Conservation (phyloP, 2,888 invertebrate genomes). For the Yponomeuta malinellus region DNA sequence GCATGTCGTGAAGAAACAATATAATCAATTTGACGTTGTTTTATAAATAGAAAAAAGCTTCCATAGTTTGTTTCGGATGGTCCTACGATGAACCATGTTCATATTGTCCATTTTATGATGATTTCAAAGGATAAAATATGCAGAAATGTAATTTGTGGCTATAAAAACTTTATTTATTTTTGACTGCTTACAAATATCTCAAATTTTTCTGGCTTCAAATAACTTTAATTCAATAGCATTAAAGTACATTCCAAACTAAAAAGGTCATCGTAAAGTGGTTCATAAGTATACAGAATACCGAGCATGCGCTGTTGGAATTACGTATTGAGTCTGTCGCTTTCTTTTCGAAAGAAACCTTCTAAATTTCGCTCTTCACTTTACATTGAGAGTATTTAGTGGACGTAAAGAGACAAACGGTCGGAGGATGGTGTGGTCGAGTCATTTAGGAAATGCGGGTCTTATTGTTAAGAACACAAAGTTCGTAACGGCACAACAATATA, state of each 20-base stretch:
- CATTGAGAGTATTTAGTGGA: conserved; percentile 13
- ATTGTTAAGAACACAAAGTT: conserved; percentile 29
- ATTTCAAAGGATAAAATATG: neutral
- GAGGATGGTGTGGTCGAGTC: conserved; percentile 66
- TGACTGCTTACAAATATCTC: neutral
- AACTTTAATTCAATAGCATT: neutral
- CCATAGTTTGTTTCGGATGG: conserved; percentile 10
- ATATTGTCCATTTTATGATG: conserved; percentile 4
- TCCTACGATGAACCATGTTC: neutral
- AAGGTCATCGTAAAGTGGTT: neutral
- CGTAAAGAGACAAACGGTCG: conserved; percentile 54
- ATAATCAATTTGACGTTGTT: conserved; percentile 27
- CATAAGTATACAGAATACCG: conserved; percentile 8
- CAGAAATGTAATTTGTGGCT: neutral
- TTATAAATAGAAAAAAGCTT: conserved; percentile 11
- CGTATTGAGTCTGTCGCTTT: conserved; percentile 14
- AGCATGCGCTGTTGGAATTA: conserved; percentile 15
- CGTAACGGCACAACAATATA: neutral
- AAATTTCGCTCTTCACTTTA: conserved; percentile 8
- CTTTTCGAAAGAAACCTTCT: conserved; percentile 11
- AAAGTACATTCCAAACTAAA: neutral
- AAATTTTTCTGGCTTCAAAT: neutral
- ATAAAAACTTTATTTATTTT: neutral
- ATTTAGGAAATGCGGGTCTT: neutral
- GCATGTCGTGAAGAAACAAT: conserved; percentile 42